Conservation (phyloP, 2,888 invertebrate genomes). For the Ormyrus rosae region DNA sequence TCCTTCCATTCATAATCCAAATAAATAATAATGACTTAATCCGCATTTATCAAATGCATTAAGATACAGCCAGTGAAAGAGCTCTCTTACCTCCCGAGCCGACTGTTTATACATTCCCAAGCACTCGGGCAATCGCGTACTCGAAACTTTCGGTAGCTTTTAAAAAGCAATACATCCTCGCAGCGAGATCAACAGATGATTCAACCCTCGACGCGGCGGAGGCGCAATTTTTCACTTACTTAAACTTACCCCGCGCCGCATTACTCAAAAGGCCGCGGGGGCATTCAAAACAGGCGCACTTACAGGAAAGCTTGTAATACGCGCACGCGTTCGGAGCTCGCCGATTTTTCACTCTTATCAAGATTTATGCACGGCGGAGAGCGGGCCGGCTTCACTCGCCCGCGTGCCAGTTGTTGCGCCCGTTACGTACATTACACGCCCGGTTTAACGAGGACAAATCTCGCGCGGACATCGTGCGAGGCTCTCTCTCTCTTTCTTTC, state of each 20-base stretch:
- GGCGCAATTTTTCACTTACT: too few species aligned
- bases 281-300: constrained; percentile 9
- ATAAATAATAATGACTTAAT: too few species aligned
- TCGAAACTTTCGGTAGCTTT: too few species aligned
- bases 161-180: too few species aligned
- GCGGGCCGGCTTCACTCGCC: not conserved
- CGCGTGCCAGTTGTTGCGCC: constrained; percentile 8
- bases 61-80: too few species aligned
- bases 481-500: not conserved
- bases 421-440: not conserved
- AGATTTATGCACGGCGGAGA: constrained; percentile 18
- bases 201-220: too few species aligned
- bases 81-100: too few species aligned
- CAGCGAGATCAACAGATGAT: too few species aligned
- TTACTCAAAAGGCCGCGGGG: not conserved
- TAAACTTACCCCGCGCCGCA: not conserved
- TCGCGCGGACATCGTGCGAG: not conserved
- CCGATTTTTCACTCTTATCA: constrained; percentile 40
- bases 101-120: too few species aligned
- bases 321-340: not conserved
- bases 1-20: too few species aligned
- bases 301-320: not conserved
- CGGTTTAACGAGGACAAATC: constrained; percentile 45
- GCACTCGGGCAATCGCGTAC: too few species aligned
- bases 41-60: too few species aligned